A percentile compares a stretch with the other conserved stretches of the same genome.
Evolutionary conservation across 2,113 vertebrate genomes (phyloP).

Genomic region (Cochlearius cochlearius): DNA sequence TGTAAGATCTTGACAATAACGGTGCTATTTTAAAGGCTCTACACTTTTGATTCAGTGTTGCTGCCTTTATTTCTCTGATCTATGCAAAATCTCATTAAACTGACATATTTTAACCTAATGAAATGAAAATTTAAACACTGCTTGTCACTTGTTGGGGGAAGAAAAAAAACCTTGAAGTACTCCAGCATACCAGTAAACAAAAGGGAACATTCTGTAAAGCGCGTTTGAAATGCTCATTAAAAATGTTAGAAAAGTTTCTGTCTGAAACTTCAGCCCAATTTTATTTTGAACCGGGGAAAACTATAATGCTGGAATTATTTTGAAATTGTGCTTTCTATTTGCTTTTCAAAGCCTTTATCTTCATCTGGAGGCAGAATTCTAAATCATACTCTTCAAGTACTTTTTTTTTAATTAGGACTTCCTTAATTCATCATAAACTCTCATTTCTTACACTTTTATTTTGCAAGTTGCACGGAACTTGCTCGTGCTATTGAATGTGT

Average conservation of each 20-base stretch:
- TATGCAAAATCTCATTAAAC: background rate
- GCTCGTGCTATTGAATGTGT: background rate
- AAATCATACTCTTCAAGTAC: background rate
- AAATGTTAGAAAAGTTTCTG: background rate
- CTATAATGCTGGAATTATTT: background rate
- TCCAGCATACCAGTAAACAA: background rate
- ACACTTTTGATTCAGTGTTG: background rate
- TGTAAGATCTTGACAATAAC: background rate
- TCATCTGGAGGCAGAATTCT: background rate
- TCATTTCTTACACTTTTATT: background rate
- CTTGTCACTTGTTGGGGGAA: background rate
- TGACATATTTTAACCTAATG: conserved; percentile 10
- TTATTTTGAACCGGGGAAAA: background rate
- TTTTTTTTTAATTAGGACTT: background rate
- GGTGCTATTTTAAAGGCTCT: background rate
- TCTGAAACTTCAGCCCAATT: background rate
- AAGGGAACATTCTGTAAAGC: background rate
- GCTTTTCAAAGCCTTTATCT: background rate
- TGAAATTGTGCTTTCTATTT: background rate
- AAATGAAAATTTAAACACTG: conserved; percentile 10
- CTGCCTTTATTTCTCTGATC: conserved; percentile 1
- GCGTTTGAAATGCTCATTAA: background rate
- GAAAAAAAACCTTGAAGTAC: background rate
- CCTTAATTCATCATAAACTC: background rate
- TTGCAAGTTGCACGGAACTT: background rate